These are phyloP conservation scores for Aviceda subcristata DNA, from an alignment of 2,113 vertebrate genomes.

Conservation along the genomic window DNA sequence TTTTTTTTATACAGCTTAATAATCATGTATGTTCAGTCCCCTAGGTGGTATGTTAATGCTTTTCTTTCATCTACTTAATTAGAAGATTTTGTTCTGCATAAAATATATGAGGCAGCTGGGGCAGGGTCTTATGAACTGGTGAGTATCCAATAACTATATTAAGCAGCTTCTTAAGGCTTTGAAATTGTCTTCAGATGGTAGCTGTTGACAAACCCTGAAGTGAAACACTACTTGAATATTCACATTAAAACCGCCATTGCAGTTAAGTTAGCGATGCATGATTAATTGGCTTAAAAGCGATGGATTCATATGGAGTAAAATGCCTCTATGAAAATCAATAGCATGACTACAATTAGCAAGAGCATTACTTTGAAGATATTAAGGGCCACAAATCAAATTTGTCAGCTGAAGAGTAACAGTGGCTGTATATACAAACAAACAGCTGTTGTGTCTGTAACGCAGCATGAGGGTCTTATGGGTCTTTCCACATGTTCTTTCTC, in stretches of 20 bases:
- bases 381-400: slow-evolving; percentile 62
- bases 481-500: background rate
- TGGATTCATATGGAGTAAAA: slow-evolving; percentile 53
- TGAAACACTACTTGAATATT: slow-evolving; percentile 43
- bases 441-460: background rate
- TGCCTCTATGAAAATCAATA: slow-evolving; percentile 73
- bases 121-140: slow-evolving; percentile 44
- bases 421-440: slow-evolving; percentile 6
- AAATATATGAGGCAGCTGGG: slow-evolving; percentile 32
- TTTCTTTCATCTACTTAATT: slow-evolving; percentile 63
- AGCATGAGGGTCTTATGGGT: background rate
- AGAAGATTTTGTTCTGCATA: slow-evolving; percentile 31
- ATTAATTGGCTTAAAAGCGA: slow-evolving; percentile 57
- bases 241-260: slow-evolving; percentile 12
- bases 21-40: slow-evolving; percentile 38
- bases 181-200: slow-evolving; percentile 29
- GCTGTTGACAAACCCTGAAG: slow-evolving; percentile 37
- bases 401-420: slow-evolving; percentile 37
- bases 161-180: slow-evolving; percentile 33
- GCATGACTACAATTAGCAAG: slow-evolving; percentile 65
- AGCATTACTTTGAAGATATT: slow-evolving; percentile 63
- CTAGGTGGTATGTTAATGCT: slow-evolving; percentile 50
- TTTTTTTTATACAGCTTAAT: slow-evolving; percentile 44
- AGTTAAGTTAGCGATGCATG: background rate
- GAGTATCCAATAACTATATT: slow-evolving; percentile 44